Evolutionary conservation across 1,140 invertebrate genomes (phyloP), one percentile per base, ranked within the genome.

Genomic region (Amphibalanus amphitrite): DNA sequence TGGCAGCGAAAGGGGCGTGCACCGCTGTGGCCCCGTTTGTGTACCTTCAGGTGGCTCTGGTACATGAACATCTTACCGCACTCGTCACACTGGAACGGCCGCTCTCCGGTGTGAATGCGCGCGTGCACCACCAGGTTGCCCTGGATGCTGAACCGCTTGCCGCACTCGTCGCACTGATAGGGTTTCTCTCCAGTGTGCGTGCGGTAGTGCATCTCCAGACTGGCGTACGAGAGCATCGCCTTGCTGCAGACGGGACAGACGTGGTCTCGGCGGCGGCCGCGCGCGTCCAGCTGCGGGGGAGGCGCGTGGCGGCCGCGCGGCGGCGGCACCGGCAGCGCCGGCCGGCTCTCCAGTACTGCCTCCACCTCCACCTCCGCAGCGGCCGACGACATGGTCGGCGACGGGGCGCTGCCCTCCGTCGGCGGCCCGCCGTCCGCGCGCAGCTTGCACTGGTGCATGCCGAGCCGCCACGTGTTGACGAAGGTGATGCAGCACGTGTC

Each of bases 181-280:
- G 95, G 96, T 78, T 97, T 97, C 80, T 97, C 93, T 0, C 96
- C 94, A 0, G 95, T 97, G 80, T 98, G 96, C 0, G 94, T 95
- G 75, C 94, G 85, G 78, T 93, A 91, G 80, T 97, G 95, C 28
- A 73, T 70, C 69, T 75, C 73, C 70, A 75, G 73, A 68, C 74
- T 73, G 69, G 72, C 73, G n/a, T 71, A 72, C 6, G 74, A 73
- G 30, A 72, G 72, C 47, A 75, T 73, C 67, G 70, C 71, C 28
- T 72, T 71, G 38, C 29, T 69, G 59, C 74, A 75, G 17, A 73
- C 40, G 29, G 70, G 47, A 67, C 74, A 75, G 26, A 67, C 67
- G 26, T 73, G 72, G 65, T 71, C 73, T 0, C 74, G 64, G 29
- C 71, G 73, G 17, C 71, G 71, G 29, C 20, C 33, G 28, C 23